Base-by-base conservation (phyloP, 2,888 invertebrate species). In the Keiferia lycopersicella region DNA sequence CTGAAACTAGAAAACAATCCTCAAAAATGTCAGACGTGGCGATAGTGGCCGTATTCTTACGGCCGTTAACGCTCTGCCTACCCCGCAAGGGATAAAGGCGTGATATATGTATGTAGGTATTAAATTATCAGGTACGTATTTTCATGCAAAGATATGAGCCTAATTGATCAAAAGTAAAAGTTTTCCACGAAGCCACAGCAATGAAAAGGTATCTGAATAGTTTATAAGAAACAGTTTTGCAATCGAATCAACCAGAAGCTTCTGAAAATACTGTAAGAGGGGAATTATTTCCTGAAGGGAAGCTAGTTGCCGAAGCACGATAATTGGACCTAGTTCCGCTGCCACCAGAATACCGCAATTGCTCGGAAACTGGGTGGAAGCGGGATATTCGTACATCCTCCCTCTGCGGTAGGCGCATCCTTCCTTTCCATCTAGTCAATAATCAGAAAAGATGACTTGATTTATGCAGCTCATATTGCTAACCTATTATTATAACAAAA, bases 341-440 rank as follows among this genome's bases (percentile, higher is more conserved):
- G 12, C 48, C 56, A 18, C 18, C 14, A 45, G 22, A n/a, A 34
- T 20, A 50, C 60, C 34, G 22, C 22, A 53, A 63, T 50, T 60
- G 59, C 22, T 8, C 30, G 65, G 65, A 64, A 65, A 41, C 41
- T 11, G 14, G 20, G 45, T 48, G 58, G 62, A 50, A 51, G 12
- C 34, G 45, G 62, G 65, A 63, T 39, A 61, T 65, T 60, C 41
- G 20, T 16, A 26, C 60, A 30, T 65, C 65, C 63, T 65, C 45
- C 10, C 12, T 50, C 34, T 57, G 26, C 22, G 30, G 39, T 20
- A 59, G 61, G 61, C 56, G 34, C 65, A 61, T 63, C 60, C 63
- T 63, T 65, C 63, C 61, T 50, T 16, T 39, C 41, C 16, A 58
- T 18, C 20, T 51, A 22, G 30, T 18, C 12, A n/a, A 8, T 38